Evolutionary conservation across 2,113 vertebrate species (phyloP).

Genomic region (Buteo buteo): DNA sequence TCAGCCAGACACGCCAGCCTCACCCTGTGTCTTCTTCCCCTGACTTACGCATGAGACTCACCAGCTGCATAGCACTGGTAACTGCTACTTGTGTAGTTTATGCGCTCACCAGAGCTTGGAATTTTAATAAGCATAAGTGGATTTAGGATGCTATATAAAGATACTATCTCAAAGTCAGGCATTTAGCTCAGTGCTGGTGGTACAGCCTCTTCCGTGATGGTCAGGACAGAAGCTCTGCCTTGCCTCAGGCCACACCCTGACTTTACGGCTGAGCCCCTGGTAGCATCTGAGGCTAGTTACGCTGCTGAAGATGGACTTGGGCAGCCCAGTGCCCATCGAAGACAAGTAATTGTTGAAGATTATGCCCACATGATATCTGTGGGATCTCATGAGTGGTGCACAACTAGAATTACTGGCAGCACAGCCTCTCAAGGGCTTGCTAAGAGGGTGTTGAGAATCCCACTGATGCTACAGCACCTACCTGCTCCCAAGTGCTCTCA

Average conservation of each 20-base stretch:
- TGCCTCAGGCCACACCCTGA: not conserved
- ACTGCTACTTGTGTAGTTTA: not conserved
- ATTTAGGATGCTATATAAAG: not conserved
- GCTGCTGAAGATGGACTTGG: not conserved
- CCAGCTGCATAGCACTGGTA: not conserved
- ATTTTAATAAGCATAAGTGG: not conserved
- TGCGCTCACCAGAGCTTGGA: not conserved
- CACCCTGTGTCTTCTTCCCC: not conserved
- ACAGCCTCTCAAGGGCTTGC: not conserved
- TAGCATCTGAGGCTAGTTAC: not conserved
- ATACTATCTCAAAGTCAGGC: not conserved
- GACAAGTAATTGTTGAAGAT: not conserved
- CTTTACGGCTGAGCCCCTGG: not conserved
- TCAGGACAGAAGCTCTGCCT: not conserved
- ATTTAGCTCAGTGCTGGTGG: not conserved
- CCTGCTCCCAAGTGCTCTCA: not conserved
- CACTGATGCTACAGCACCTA: not conserved
- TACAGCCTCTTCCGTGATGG: not conserved
- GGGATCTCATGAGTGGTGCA: not conserved
- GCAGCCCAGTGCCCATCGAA: not conserved
- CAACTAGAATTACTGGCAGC: not conserved
- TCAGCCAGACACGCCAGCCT: not conserved
- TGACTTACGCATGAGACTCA: not conserved
- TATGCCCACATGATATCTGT: not conserved
- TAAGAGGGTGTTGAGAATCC: not conserved